Conservation (phyloP, 2,888 invertebrate species). For the Leptopilina syphax region DNA sequence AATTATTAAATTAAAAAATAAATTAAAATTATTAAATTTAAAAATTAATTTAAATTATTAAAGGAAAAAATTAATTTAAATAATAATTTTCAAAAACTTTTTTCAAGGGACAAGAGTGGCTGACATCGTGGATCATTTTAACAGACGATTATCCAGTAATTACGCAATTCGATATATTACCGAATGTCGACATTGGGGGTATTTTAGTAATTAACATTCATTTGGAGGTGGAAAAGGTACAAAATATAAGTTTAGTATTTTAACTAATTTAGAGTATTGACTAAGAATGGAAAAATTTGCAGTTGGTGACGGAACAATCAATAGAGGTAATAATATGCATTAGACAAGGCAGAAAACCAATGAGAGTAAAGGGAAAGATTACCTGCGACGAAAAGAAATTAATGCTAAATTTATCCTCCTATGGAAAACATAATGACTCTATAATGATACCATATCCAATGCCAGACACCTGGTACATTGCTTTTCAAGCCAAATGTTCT, state of each 20-base stretch:
- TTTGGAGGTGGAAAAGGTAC: conserved; percentile 74
- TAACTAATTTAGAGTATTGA: too few species aligned
- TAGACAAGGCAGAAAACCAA: conserved; percentile 68
- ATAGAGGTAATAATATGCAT: conserved; percentile 71
- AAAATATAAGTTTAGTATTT: neutral
- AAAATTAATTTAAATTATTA: too few species aligned
- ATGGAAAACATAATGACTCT: conserved; percentile 59
- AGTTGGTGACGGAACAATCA: conserved; percentile 63
- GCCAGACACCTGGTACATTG: conserved; percentile 77
- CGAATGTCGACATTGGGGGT: conserved; percentile 77
- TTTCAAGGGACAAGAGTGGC: conserved; percentile 76
- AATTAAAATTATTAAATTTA: too few species aligned
- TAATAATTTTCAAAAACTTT: conserved; percentile 30
- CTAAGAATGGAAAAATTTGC: conserved; percentile 36
- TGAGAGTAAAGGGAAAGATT: conserved; percentile 62
- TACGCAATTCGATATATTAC: conserved; percentile 75
- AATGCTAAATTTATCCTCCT: conserved; percentile 66
- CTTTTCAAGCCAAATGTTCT: conserved; percentile 74
- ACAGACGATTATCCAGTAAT: conserved; percentile 73
- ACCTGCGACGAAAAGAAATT: conserved; percentile 65
- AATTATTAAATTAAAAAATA: too few species aligned
- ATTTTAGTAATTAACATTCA: conserved; percentile 75
- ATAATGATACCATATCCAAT: conserved; percentile 77
- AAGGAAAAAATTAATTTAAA: too few species aligned
- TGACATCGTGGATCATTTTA: conserved; percentile 76